Percentiles rank a stretch among this genome's conserved stretches.
phyloP scores from a whole-genome alignment of 2,888 invertebrate species.

The Venustoraphidia nigricollis region DNA sequence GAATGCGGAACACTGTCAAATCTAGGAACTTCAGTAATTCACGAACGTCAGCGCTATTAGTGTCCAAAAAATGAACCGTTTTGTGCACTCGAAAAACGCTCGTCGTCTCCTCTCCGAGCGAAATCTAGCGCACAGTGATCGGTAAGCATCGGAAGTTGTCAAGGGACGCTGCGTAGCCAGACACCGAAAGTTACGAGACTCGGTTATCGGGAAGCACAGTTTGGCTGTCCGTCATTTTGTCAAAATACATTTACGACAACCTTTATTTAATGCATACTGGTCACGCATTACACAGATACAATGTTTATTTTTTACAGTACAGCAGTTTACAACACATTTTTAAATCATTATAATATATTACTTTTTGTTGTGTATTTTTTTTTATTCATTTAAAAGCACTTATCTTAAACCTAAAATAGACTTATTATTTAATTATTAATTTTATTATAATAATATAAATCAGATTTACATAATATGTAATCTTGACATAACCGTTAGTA shows the following conservation, averaged over 20 bases:
- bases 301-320: constrained; percentile 24
- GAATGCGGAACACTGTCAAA: too few species aligned
- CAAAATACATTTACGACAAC: constrained; percentile 33
- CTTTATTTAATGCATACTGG: constrained; percentile 41
- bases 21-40: too few species aligned
- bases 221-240: too few species aligned
- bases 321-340: constrained; percentile 16
- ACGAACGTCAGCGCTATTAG: too few species aligned
- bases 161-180: too few species aligned
- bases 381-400: constrained; percentile 29
- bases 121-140: too few species aligned
- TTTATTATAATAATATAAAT: neutral
- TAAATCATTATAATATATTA: neutral
- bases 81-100: too few species aligned
- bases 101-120: too few species aligned
- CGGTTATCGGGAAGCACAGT: too few species aligned
- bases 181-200: too few species aligned
- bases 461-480: neutral
- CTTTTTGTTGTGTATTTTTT: neutral
- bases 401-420: constrained; percentile 20
- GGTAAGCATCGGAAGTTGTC: too few species aligned
- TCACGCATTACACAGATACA: constrained; percentile 31
- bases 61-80: too few species aligned
- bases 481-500: constrained; percentile 4
- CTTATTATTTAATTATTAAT: constrained; percentile 2